A percentile compares a stretch with the other conserved stretches of the same genome.
phyloP scores from a whole-genome alignment of 2,797 vertebrate species.

The Taeniopygia guttata region DNA sequence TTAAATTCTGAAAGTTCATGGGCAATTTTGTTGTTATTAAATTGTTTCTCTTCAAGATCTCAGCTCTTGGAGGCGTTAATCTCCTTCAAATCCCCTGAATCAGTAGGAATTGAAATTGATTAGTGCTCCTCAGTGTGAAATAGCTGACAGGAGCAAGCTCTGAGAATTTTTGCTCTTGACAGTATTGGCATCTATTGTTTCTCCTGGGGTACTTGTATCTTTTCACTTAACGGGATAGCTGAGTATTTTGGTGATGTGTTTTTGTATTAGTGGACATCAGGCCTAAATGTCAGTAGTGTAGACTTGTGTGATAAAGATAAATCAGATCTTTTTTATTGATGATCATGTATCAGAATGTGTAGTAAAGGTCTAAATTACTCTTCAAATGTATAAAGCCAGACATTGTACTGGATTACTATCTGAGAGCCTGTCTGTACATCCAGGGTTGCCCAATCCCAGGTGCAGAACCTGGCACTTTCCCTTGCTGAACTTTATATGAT shows the following conservation, averaged over 20 bases:
- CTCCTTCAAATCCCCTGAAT: background rate
- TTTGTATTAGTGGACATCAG: background rate
- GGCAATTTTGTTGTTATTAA: background rate
- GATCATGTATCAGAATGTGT: background rate
- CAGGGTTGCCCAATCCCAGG: background rate
- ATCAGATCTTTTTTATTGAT: background rate
- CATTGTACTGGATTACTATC: background rate
- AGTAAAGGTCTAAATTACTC: background rate
- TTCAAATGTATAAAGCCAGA: background rate
- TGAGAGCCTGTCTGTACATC: background rate
- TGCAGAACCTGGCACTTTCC: background rate
- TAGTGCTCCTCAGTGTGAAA: background rate
- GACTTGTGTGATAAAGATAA: background rate
- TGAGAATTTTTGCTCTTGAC: background rate
- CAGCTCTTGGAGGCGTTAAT: background rate
- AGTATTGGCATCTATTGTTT: background rate
- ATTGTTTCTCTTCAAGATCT: conserved; percentile 2
- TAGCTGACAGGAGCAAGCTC: background rate
- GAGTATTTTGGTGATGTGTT: background rate
- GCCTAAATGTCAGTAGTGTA: background rate
- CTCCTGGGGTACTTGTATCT: background rate
- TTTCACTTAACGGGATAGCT: background rate
- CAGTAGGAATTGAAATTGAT: conserved; percentile 15
- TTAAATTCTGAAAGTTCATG: conserved; percentile 11
- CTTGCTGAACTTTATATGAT: background rate